phyloP scores from a whole-genome alignment of 2,888 invertebrate species.

The Parelbella ahira region DNA sequence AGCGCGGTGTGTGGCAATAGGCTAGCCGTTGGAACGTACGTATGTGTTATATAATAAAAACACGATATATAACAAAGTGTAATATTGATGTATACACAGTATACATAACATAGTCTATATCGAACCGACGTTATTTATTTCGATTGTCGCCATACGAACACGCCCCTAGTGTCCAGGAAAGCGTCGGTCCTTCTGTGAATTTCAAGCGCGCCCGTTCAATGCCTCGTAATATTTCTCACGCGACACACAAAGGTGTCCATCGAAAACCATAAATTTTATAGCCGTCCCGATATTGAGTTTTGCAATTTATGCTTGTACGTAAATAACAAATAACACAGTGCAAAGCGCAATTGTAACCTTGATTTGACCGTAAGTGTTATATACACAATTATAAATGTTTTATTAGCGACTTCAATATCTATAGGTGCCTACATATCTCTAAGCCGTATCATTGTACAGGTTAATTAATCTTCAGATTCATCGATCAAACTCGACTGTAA shows the following conservation, averaged over 20 bases:
- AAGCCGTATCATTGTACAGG: neutral
- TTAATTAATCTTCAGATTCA: slow-evolving; percentile 12
- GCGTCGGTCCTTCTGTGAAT: slow-evolving; percentile 54
- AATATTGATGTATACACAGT: too few relatives aligned
- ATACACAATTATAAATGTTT: slow-evolving; percentile 2
- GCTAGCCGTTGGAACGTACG: too few relatives aligned
- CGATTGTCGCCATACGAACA: slow-evolving; percentile 1
- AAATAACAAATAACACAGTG: slow-evolving; percentile 42
- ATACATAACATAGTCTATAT: too few relatives aligned
- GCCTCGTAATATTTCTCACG: slow-evolving; percentile 57
- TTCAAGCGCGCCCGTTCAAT: slow-evolving; percentile 52
- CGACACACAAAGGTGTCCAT: slow-evolving; percentile 53
- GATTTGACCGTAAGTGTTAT: slow-evolving; percentile 11
- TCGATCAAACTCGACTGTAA: slow-evolving; percentile 9
- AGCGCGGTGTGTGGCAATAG: too few relatives aligned
- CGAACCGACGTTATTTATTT: too few relatives aligned
- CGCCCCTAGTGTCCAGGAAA: slow-evolving; percentile 21
- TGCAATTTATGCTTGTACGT: slow-evolving; percentile 52
- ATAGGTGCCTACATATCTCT: too few relatives aligned
- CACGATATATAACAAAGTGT: too few relatives aligned
- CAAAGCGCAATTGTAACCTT: slow-evolving; percentile 2
- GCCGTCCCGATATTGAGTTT: slow-evolving; percentile 62
- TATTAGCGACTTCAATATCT: too few relatives aligned
- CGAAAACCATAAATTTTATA: slow-evolving; percentile 64
- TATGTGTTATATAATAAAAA: too few relatives aligned